These are phyloP conservation scores for Suricata suricatta DNA, from an alignment of 2,113 vertebrate genomes.

Conservation along the genomic window DNA sequence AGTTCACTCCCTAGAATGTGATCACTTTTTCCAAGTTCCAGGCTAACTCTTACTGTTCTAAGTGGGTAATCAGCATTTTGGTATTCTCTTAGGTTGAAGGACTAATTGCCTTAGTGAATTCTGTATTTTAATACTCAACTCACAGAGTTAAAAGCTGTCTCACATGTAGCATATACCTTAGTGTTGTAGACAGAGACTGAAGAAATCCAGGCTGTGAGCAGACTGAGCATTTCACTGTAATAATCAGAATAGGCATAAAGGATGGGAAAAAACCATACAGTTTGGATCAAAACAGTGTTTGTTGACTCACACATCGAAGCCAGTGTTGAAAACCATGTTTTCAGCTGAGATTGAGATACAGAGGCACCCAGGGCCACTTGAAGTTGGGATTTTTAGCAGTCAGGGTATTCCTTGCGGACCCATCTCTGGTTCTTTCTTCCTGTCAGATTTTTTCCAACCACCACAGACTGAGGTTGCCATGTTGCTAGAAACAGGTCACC, in stretches of 20 bases:
- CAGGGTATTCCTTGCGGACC: neutral
- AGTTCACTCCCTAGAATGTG: constrained; percentile 21
- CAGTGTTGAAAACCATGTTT: neutral
- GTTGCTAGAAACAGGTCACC: neutral
- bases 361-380: neutral
- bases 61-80: constrained; percentile 15
- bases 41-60: constrained; percentile 32
- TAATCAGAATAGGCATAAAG: neutral
- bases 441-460: neutral
- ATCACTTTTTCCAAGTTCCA: constrained; percentile 8
- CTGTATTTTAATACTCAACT: constrained; percentile 32
- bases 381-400: neutral
- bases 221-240: neutral
- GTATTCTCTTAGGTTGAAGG: constrained; percentile 8
- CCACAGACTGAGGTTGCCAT: no score
- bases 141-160: neutral
- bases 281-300: neutral
- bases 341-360: neutral
- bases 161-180: neutral
- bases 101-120: neutral
- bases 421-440: neutral
- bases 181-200: neutral
- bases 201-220: neutral
- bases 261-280: neutral
- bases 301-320: neutral